These are phyloP conservation scores for Heliconius congener DNA, from an alignment of 1,140 invertebrate genomes.

Conservation along the genomic window DNA sequence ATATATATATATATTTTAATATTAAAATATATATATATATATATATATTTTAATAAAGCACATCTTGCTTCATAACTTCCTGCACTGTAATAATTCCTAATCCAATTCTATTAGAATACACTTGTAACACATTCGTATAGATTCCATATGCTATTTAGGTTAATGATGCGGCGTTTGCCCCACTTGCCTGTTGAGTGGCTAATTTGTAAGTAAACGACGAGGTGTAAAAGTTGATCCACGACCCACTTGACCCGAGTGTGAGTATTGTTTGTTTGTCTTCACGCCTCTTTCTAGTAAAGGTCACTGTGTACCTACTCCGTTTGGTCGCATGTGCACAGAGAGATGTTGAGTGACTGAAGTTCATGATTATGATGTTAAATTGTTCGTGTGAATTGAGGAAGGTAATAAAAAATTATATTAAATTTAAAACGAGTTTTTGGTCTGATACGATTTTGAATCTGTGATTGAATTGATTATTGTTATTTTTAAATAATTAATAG, in stretches of 20 bases:
- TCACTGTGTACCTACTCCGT: no score
- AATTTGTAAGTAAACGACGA: conserved; percentile 25
- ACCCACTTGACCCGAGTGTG: conserved; percentile 16
- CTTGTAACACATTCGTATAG: neutral
- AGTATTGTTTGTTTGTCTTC: neutral
- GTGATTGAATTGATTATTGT: neutral
- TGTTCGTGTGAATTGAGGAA: neutral
- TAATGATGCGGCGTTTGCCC: conserved; percentile 19
- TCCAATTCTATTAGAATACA: neutral
- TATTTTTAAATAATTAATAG: neutral
- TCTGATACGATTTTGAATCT: no score
- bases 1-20: no score
- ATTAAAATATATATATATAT: no score
- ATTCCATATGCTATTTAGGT: conserved; percentile 19
- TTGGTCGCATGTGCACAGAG: no score
- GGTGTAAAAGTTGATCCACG: conserved; percentile 22
- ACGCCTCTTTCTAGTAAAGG: neutral
- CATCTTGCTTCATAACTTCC: no score
- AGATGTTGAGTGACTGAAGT: no score
- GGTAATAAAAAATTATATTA: neutral
- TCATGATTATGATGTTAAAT: no score
- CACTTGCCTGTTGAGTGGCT: conserved; percentile 20
- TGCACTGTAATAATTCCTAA: neutral
- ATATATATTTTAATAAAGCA: no score
- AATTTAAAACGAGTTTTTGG: no score